phyloP scores from a whole-genome alignment of 2,888 invertebrate species.

The Oconnorella tubifera region DNA sequence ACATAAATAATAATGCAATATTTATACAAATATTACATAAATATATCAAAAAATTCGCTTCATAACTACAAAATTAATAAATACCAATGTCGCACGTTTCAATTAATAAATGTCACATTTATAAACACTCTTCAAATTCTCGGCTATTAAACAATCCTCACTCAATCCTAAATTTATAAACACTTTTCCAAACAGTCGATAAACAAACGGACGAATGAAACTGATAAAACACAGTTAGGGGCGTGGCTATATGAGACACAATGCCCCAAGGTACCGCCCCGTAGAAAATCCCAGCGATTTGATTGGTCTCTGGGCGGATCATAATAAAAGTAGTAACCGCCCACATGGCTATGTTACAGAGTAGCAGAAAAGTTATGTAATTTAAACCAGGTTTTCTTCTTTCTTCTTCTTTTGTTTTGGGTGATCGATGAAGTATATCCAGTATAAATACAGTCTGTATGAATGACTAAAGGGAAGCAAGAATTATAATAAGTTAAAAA shows the following conservation, averaged over 20 bases:
- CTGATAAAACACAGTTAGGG: neutral
- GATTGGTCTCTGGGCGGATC: neutral
- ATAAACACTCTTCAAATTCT: too few species aligned
- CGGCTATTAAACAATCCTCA: too few species aligned
- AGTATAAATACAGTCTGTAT: neutral
- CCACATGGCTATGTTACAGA: neutral
- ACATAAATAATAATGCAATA: too few species aligned
- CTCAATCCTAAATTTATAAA: neutral
- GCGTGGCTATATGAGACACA: neutral
- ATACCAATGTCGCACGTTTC: too few species aligned
- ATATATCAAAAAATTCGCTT: too few species aligned
- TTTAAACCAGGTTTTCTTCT: neutral
- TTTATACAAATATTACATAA: too few species aligned
- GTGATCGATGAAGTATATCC: neutral
- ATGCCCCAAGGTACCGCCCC: neutral
- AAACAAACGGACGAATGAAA: neutral
- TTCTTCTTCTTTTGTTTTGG: neutral
- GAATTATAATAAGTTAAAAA: too few species aligned
- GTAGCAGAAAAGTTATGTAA: neutral
- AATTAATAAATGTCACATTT: too few species aligned
- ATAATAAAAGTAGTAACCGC: neutral
- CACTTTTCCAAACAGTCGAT: neutral
- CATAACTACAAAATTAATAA: too few species aligned
- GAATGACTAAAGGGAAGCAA: neutral
- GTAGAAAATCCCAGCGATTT: neutral